Conservation (phyloP, 1,140 invertebrate species). For the Pectinophora gossypiella region DNA sequence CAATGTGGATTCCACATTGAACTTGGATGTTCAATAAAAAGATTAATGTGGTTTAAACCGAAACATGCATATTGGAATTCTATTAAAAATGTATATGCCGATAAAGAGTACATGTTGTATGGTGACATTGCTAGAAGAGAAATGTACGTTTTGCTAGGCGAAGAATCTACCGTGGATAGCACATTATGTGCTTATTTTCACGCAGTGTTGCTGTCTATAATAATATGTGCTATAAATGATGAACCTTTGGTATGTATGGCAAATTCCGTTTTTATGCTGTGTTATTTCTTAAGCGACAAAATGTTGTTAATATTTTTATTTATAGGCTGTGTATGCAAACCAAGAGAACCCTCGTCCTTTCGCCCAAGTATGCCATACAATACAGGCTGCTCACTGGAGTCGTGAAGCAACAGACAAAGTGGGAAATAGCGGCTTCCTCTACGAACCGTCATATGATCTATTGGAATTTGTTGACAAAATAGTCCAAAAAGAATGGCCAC, state of each 20-base stretch:
- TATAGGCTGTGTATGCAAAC: conserved; percentile 25
- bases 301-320: not conserved
- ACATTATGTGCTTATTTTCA: conserved; percentile 78
- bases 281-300: too few relatives aligned
- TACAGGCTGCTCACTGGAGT: conserved; percentile 36
- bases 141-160: conserved; percentile 71
- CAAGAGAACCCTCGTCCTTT: conserved; percentile 21
- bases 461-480: conserved; percentile 26
- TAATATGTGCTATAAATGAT: conserved; percentile 39
- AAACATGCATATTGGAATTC: conserved; percentile 37
- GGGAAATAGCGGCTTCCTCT: conserved; percentile 9
- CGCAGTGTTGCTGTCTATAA: conserved; percentile 64
- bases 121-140: conserved; percentile 50
- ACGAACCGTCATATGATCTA: conserved; percentile 29
- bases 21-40: conserved; percentile 71
- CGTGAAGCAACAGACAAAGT: conserved; percentile 6
- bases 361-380: conserved; percentile 24
- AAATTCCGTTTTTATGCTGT: too few relatives aligned
- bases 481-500: conserved; percentile 33
- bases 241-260: conserved; percentile 29
- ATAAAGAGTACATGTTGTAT: conserved; percentile 72
- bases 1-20: conserved; percentile 75
- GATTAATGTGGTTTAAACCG: conserved; percentile 35
- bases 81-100: conserved; percentile 53
- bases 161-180: conserved; percentile 51